These are phyloP conservation scores for Grapholita molesta DNA, from an alignment of 1,140 invertebrate genomes.

Conservation along the genomic window DNA sequence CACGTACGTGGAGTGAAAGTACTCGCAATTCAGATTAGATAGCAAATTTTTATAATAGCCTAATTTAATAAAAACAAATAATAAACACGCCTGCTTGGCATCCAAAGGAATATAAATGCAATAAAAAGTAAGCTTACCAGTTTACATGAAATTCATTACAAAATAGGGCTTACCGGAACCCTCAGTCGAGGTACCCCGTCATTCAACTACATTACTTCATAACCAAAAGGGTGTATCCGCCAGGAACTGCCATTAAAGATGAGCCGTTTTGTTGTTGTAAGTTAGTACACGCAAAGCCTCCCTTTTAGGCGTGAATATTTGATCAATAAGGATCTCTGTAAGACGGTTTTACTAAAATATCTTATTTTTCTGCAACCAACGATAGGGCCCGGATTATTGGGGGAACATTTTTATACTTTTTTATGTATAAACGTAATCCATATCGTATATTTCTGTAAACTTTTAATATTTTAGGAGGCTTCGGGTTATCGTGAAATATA, in stretches of 20 bases:
- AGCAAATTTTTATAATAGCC: too few species aligned
- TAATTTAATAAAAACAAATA: not conserved
- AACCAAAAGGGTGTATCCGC: not conserved
- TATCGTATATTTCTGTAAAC: not conserved
- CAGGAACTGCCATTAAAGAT: not conserved
- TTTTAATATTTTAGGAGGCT: not conserved
- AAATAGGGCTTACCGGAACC: constrained; percentile 1
- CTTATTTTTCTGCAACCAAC: constrained; percentile 4
- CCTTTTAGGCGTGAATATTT: constrained; percentile 30
- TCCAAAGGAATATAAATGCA: not conserved
- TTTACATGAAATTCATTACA: not conserved
- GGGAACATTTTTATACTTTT: constrained; percentile 3
- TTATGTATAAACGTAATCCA: constrained; percentile 1
- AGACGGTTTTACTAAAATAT: constrained; percentile 18
- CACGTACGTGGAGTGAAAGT: too few species aligned
- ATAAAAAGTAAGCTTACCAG: not conserved
- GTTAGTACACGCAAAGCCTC: not conserved
- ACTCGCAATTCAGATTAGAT: too few species aligned
- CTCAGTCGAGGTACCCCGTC: not conserved
- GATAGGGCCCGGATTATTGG: constrained; percentile 7
- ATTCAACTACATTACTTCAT: not conserved
- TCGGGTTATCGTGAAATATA: not conserved
- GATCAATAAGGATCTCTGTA: constrained; percentile 28
- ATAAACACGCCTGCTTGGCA: not conserved
- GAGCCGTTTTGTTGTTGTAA: not conserved